A percentile compares a stretch with the other conserved stretches of the same genome.
Evolutionary conservation across 2,113 vertebrate species (phyloP).

Genomic region (Oncorhynchus nerka): DNA sequence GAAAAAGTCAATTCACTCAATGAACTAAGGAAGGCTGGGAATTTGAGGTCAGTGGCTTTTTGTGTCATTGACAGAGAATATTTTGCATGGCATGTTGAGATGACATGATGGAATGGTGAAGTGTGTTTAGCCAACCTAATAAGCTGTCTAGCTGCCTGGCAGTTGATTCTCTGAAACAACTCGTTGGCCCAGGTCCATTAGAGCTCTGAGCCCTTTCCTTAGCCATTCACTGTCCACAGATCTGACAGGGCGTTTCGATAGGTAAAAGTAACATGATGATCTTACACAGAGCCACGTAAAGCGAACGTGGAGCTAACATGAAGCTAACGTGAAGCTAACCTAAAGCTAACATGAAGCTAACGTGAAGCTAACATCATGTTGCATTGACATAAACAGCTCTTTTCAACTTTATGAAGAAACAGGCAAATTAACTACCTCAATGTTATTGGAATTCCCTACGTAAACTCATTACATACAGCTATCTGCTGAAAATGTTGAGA

Average conservation of each 20-base stretch:
- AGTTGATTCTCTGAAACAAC: constrained; percentile 1
- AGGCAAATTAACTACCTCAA: too few relatives aligned
- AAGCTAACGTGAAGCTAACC: too few relatives aligned
- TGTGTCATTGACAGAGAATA: neutral
- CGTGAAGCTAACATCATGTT: too few relatives aligned
- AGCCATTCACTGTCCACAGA: neutral
- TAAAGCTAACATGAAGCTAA: too few relatives aligned
- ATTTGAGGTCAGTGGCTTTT: constrained; percentile 2
- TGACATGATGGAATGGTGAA: neutral
- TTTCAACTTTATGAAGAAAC: too few relatives aligned
- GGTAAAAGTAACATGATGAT: neutral
- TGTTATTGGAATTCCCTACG: too few relatives aligned
- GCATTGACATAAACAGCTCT: too few relatives aligned
- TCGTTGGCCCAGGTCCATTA: neutral
- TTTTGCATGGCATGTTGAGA: neutral
- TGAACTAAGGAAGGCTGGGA: constrained; percentile 1
- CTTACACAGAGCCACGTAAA: neutral
- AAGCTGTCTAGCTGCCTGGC: neutral
- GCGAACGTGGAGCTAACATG: too few relatives aligned
- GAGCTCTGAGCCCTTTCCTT: neutral
- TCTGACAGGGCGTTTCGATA: neutral
- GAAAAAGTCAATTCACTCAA: constrained; percentile 10
- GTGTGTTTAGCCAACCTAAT: neutral
- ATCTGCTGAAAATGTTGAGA: neutral
- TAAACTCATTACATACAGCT: too few relatives aligned